Evolutionary conservation across 1,140 invertebrate species (phyloP).

Genomic region (Brachionus asplanchnoidis): DNA sequence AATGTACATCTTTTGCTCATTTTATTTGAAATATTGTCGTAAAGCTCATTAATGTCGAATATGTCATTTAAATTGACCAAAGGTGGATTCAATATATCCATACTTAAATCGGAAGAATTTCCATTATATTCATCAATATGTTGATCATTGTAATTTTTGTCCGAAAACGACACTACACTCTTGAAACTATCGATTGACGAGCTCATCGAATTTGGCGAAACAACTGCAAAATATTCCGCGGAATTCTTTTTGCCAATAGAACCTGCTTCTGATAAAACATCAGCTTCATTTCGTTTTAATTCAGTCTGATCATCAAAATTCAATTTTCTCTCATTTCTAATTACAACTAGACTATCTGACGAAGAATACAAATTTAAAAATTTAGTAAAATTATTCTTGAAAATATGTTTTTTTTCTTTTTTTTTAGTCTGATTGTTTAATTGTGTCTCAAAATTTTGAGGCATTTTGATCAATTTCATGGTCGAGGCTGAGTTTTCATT

Average conservation of each 20-base stretch:
- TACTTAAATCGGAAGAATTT: neutral
- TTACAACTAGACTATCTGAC: neutral
- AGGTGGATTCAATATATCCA: neutral
- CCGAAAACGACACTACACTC: neutral
- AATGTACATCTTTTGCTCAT: conserved; percentile 14
- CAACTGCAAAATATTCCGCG: neutral
- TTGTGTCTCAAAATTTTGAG: neutral
- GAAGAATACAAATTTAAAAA: conserved; percentile 18
- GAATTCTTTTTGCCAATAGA: neutral
- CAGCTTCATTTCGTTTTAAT: neutral
- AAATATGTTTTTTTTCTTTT: neutral
- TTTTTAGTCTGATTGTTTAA: neutral
- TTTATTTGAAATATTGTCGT: neutral
- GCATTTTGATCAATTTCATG: neutral
- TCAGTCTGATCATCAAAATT: neutral
- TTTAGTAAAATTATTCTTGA: conserved; percentile 1
- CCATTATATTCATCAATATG: neutral
- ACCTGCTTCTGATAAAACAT: neutral
- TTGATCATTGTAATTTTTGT: neutral
- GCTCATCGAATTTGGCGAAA: neutral
- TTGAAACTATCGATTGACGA: neutral
- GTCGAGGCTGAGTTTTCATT: conserved; percentile 24
- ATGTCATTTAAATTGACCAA: neutral
- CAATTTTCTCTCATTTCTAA: neutral
- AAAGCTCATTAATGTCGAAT: neutral